Conservation (phyloP, 2,888 invertebrate species). For the Zele albiditarsus region DNA sequence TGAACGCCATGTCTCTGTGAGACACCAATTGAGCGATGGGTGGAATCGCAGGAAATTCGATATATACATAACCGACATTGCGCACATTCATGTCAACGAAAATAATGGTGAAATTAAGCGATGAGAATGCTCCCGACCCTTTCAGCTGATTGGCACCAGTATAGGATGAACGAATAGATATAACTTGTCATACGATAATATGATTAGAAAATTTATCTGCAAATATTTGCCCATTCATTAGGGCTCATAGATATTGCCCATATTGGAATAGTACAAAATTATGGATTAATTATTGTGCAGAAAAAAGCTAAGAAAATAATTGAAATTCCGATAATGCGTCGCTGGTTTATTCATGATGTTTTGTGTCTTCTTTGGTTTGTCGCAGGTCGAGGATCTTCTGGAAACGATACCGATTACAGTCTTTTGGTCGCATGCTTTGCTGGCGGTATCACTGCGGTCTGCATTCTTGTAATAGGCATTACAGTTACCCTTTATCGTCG, state of each 20-base stretch:
- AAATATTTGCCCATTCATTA: neutral
- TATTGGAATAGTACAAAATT: neutral
- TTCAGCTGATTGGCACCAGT: neutral
- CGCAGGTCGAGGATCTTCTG: conserved; percentile 64
- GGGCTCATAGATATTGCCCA: neutral
- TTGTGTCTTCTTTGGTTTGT: conserved; percentile 35
- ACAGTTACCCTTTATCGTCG: conserved; percentile 67
- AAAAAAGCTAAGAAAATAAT: neutral
- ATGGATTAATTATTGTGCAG: neutral
- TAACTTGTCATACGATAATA: neutral
- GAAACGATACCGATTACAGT: conserved; percentile 63
- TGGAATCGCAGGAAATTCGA: neutral
- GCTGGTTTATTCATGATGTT: neutral
- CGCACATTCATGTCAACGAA: conserved; percentile 11
- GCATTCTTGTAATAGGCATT: conserved; percentile 66
- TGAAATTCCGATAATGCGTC: too few species aligned
- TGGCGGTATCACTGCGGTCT: conserved; percentile 66
- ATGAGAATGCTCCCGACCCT: neutral
- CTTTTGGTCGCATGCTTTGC: conserved; percentile 67
- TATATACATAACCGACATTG: conserved; percentile 31
- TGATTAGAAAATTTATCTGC: neutral
- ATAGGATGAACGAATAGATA: neutral
- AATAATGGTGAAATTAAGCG: neutral
- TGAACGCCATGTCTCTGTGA: conserved; percentile 24
- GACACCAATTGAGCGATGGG: conserved; percentile 8